A percentile compares a stretch with the other conserved stretches of the same genome.
These are phyloP conservation scores for Tiliacea aurago DNA, from an alignment of 2,888 invertebrate species.

Conservation along the genomic window DNA sequence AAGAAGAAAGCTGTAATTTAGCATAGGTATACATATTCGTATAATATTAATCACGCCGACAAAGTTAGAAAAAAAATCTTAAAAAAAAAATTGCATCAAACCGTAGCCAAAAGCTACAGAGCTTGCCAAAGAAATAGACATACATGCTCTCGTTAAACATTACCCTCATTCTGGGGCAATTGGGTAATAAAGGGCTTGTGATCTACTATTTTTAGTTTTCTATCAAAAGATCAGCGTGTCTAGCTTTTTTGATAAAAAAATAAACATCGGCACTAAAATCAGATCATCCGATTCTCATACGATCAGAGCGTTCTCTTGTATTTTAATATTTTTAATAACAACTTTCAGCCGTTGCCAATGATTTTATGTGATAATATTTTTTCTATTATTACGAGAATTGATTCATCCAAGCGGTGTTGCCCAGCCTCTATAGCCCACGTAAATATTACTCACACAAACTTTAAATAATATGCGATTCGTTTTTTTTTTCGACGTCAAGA, in stretches of 20 bases:
- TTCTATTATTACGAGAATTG: conserved; percentile 55
- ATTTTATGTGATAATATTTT: conserved; percentile 49
- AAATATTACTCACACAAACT: conserved; percentile 45
- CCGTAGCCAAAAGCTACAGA: too few relatives aligned
- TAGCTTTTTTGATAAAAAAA: not conserved
- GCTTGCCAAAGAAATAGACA: too few relatives aligned
- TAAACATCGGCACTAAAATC: not conserved
- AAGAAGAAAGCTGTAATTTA: too few relatives aligned
- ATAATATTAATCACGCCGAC: too few relatives aligned
- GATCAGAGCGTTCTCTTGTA: conserved; percentile 23
- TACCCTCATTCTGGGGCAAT: too few relatives aligned
- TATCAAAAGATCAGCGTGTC: not conserved
- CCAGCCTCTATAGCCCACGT: conserved; percentile 40
- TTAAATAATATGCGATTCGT: conserved; percentile 21
- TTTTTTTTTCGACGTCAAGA: conserved; percentile 32
- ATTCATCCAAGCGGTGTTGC: conserved; percentile 60
- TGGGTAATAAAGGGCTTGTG: too few relatives aligned
- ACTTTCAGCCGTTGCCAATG: conserved; percentile 44
- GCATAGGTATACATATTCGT: too few relatives aligned
- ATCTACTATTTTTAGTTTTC: not conserved
- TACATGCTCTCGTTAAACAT: too few relatives aligned
- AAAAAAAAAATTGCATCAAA: too few relatives aligned
- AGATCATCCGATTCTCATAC: conserved; percentile 2
- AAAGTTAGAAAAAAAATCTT: too few relatives aligned
- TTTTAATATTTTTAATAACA: conserved; percentile 35